phyloP scores from a whole-genome alignment of 2,888 invertebrate species.

The Tyria jacobaeae region DNA sequence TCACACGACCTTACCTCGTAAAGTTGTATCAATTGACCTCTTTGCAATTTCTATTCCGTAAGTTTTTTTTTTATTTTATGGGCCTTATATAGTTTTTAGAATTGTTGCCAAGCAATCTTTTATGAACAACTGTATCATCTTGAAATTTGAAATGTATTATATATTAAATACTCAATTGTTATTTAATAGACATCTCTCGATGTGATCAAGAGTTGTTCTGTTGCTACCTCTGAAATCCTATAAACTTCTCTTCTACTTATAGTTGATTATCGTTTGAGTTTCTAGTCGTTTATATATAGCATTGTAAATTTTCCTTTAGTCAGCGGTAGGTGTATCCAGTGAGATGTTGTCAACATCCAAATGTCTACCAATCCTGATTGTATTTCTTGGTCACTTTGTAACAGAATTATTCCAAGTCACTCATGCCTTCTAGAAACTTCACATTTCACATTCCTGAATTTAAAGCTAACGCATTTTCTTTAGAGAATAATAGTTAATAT shows the following conservation, averaged over 20 bases:
- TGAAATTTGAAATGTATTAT: too few relatives aligned
- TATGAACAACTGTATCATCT: too few relatives aligned
- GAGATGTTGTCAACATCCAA: too few relatives aligned
- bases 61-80: conserved; percentile 15
- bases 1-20: conserved; percentile 47
- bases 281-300: too few relatives aligned
- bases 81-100: conserved; percentile 12
- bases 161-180: neutral
- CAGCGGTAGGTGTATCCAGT: too few relatives aligned
- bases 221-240: neutral
- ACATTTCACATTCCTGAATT: too few relatives aligned
- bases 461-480: too few relatives aligned
- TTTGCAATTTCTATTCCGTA: conserved; percentile 42
- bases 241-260: too few relatives aligned
- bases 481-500: too few relatives aligned
- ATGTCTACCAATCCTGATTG: too few relatives aligned
- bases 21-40: conserved; percentile 40
- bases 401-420: neutral
- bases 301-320: too few relatives aligned
- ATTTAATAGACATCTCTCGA: neutral
- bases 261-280: neutral
- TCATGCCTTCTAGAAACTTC: neutral
- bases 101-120: neutral
- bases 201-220: neutral
- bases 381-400: neutral